Base-by-base conservation (phyloP, 2,888 invertebrate genomes). In the Diaperis boleti region DNA sequence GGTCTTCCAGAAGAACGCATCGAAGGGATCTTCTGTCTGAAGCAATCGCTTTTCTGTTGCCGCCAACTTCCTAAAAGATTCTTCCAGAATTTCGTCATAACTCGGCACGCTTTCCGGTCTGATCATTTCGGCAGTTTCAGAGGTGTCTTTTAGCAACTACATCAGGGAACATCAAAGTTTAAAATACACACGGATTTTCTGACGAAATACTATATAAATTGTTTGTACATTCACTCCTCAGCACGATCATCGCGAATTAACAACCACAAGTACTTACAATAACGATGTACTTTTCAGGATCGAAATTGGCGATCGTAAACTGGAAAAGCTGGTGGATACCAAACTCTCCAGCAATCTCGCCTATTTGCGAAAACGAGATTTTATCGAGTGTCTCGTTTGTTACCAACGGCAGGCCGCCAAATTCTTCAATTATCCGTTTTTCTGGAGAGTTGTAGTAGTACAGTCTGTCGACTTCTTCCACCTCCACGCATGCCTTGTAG, bases 401-500 rank as follows among this genome's bases (percentile, higher is more conserved):
- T 3, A 15, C 8, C 14, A 13, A 39, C 14, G 15, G 17, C 15
- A 39, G 3, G 3, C 44, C 20, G 1, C 44, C 26, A 22, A 42
- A 42, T 20, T 42, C 22, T 6, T 18, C 7, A 1, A 22, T 7
- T 1, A 31, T 5, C 5, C 18, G 39, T 1, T 17, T 10, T 6
- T 55, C 55, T 7, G 29, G 5, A n/a, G 31, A 26, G 1, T 2
- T 1, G n/a, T 26, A 26, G n/a, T 26, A 26, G 1, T 2, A n/a
- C 1, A 3, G 26, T n/a, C n/a, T n/a, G 26, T 2, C 6, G 2
- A 26, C 6, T 8, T 8, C 26, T 1, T 71, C 64, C 11, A 69
- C 41, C 60, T 79, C 69, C 0, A 76, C 54, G 64, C 83, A 82
- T 0, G 79, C 72, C 13, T 70, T 54, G 59, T 79, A 83, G 3